phyloP scores from a whole-genome alignment of 2,888 invertebrate genomes.

The Chymomyza amoena region DNA sequence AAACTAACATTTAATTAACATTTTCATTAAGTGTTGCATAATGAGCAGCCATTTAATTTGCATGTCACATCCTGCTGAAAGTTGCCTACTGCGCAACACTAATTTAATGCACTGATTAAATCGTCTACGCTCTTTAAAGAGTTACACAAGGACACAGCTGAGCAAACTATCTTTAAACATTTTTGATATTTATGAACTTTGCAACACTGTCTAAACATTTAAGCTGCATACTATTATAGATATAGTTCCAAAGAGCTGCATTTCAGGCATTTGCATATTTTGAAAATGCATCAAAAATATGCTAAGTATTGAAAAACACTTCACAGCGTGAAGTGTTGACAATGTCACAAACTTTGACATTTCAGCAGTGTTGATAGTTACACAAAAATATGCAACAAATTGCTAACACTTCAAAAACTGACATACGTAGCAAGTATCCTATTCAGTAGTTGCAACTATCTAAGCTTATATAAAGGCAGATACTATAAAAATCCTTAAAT shows the following conservation, averaged over 20 bases:
- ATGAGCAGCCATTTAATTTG: background rate
- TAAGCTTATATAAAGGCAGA: too few relatives aligned
- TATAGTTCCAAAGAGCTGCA: background rate
- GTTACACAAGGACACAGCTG: too few relatives aligned
- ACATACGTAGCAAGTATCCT: background rate
- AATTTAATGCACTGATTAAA: background rate
- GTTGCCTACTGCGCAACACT: background rate
- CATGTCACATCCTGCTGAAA: background rate
- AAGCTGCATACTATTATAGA: background rate
- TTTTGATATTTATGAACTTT: background rate
- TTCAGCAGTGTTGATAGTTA: background rate
- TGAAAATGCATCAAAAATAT: background rate
- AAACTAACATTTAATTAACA: background rate
- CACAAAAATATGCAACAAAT: constrained; percentile 2
- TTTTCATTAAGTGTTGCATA: background rate
- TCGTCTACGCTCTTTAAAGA: background rate
- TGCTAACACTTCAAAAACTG: background rate
- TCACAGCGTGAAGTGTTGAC: constrained; percentile 13
- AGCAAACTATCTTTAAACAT: too few relatives aligned
- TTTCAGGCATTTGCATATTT: constrained; percentile 27
- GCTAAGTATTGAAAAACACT: constrained; percentile 16
- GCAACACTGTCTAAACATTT: background rate
- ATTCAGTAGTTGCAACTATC: too few relatives aligned
- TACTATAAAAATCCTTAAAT: too few relatives aligned
- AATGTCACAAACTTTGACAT: constrained; percentile 5